Percentiles rank a stretch among this genome's conserved stretches.
These are phyloP conservation scores for Theonella swinhoei DNA, from an alignment of 37 sponge, comb jelly and placozoan species.

Conservation along the genomic window DNA sequence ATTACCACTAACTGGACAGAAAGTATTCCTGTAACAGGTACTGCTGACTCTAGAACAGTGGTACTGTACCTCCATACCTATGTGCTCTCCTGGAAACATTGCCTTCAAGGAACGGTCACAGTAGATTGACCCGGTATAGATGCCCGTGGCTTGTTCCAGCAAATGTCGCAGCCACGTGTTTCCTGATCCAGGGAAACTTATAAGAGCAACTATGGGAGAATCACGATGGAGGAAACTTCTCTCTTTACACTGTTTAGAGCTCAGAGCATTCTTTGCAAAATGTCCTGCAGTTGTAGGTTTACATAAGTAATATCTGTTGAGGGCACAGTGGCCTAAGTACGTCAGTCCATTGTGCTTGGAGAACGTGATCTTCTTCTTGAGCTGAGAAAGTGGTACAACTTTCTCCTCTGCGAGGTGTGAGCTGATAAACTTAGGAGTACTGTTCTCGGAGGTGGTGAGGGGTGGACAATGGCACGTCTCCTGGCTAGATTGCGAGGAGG, in stretches of 20 bases:
- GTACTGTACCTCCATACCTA: no score
- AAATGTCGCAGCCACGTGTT: slow-evolving; percentile 81
- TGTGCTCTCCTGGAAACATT: slow-evolving; percentile 57
- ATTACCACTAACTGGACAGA: slow-evolving; percentile 44
- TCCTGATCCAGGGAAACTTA: slow-evolving; percentile 83
- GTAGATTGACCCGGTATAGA: slow-evolving; percentile 81
- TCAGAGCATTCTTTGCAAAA: neutral
- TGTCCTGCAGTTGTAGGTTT: neutral
- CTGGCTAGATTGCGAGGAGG: neutral
- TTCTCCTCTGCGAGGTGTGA: neutral
- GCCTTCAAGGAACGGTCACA: slow-evolving; percentile 62
- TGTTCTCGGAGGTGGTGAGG: neutral
- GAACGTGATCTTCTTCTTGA: slow-evolving; percentile 11
- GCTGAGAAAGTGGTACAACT: slow-evolving; percentile 2
- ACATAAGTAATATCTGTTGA: slow-evolving; percentile 42
- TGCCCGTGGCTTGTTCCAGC: slow-evolving; percentile 75
- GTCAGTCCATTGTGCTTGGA: slow-evolving; percentile 17
- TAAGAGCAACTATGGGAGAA: slow-evolving; percentile 62
- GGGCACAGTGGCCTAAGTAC: slow-evolving; percentile 36
- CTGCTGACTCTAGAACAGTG: no score
- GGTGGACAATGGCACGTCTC: neutral
- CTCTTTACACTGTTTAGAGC: slow-evolving; percentile 24
- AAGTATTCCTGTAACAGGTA: no score
- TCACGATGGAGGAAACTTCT: slow-evolving; percentile 34
- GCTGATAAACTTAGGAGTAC: neutral